These are phyloP conservation scores for Pangasianodon gigas DNA, from an alignment of 2,113 vertebrate genomes.

Conservation along the genomic window DNA sequence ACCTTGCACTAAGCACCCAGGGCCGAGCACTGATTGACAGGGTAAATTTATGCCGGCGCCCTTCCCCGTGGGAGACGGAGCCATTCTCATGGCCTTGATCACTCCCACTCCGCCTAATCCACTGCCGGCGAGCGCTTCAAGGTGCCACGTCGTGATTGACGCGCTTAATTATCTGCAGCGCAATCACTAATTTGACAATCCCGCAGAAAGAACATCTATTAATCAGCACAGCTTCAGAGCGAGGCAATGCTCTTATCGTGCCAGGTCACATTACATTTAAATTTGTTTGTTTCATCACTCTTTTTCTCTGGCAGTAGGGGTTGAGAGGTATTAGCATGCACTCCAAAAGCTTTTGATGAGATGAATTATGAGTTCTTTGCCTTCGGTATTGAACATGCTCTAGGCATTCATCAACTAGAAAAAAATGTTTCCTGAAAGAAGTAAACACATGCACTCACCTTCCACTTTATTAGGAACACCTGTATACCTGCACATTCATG, in stretches of 20 bases:
- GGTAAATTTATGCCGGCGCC: conserved; percentile 41
- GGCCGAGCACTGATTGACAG: conserved; percentile 47
- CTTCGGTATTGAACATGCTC: not conserved
- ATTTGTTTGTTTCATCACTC: conserved; percentile 11
- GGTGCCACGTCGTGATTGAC: conserved; percentile 56
- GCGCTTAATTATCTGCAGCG: conserved; percentile 58
- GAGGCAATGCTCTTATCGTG: conserved; percentile 40
- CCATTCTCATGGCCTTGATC: conserved; percentile 53
- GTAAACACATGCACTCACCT: not conserved
- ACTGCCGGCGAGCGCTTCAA: conserved; percentile 39
- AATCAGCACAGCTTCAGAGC: conserved; percentile 48
- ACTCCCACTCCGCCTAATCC: conserved; percentile 45
- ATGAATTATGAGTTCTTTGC: not conserved
- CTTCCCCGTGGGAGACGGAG: conserved; percentile 32
- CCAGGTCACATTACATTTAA: conserved; percentile 11
- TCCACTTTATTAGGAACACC: not conserved
- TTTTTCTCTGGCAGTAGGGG: not conserved
- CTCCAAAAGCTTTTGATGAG: not conserved
- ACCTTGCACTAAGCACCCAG: conserved; percentile 46
- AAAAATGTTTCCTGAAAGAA: not conserved
- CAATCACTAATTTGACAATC: conserved; percentile 62
- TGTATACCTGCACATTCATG: not conserved
- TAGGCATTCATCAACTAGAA: not conserved
- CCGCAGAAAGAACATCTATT: conserved; percentile 59
- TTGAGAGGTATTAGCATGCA: conserved; percentile 6